Conservation (phyloP, 2,113 vertebrate genomes). For the Petrocephalus microphthalmus region DNA sequence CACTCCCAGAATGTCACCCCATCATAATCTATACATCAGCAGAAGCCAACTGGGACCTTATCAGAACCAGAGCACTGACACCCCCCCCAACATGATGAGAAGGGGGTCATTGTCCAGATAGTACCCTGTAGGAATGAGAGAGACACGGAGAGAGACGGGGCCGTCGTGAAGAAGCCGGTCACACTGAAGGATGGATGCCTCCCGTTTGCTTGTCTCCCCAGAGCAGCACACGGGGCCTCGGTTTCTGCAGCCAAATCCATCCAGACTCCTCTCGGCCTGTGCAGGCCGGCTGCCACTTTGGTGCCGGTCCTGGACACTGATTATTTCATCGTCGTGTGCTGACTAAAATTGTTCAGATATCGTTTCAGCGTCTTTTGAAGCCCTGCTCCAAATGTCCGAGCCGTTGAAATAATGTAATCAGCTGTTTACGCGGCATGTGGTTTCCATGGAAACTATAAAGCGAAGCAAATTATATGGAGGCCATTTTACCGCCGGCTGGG, state of each 20-base stretch:
- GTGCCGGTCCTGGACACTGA: constrained; percentile 6
- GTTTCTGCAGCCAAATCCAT: constrained; percentile 12
- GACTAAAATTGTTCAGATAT: constrained; percentile 19
- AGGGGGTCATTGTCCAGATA: constrained; percentile 28
- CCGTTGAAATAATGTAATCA: constrained; percentile 28
- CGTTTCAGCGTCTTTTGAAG: constrained; percentile 9
- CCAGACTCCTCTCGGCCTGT: background rate
- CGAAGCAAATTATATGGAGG: constrained; percentile 27
- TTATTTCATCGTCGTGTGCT: background rate
- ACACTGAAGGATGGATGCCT: constrained; percentile 38
- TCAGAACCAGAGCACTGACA: background rate
- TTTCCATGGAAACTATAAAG: constrained; percentile 38
- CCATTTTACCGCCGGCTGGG: background rate
- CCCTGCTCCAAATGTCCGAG: constrained; percentile 20
- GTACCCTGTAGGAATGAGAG: background rate
- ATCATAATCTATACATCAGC: too few relatives aligned
- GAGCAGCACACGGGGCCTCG: background rate
- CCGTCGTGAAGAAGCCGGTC: constrained; percentile 27
- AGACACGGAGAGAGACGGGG: constrained; percentile 8
- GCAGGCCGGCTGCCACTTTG: background rate
- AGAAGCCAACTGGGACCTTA: too few relatives aligned
- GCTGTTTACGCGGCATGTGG: constrained; percentile 21
- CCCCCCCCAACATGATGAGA: background rate
- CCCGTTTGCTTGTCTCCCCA: constrained; percentile 33
- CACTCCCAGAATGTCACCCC: too few relatives aligned